A percentile compares a stretch with the other conserved stretches of the same genome.
phyloP scores from a whole-genome alignment of 2,113 vertebrate genomes.

The Psephotus haematonotus region DNA sequence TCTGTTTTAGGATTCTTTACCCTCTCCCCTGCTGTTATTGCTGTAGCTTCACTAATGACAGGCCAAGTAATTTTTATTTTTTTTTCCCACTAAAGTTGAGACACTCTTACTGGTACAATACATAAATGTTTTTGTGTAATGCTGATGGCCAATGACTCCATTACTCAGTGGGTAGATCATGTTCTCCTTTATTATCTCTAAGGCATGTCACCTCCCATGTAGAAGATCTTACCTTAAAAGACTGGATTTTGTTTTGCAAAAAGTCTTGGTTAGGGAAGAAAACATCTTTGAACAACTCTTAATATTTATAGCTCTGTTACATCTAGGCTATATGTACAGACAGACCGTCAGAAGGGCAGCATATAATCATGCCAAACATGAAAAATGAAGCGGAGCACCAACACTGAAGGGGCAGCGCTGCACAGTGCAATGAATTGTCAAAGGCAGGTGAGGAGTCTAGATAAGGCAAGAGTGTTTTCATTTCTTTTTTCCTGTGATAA shows the following conservation, averaged over 20 bases:
- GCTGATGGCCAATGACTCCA: neutral
- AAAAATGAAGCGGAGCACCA: neutral
- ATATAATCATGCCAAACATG: neutral
- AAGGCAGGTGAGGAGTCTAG: neutral
- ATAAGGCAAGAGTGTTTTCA: neutral
- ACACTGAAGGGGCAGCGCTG: neutral
- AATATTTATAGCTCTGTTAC: neutral
- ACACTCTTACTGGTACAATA: neutral
- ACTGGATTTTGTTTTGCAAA: neutral
- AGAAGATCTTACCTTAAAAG: neutral
- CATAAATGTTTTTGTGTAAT: neutral
- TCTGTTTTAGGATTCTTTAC: conserved; percentile 14
- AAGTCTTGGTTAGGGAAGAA: neutral
- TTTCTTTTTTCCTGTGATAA: neutral
- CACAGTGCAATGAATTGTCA: neutral
- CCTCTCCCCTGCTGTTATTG: conserved; percentile 10
- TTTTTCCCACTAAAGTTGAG: neutral
- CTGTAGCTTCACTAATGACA: conserved; percentile 27
- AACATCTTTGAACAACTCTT: neutral
- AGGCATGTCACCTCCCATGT: neutral
- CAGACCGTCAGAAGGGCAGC: neutral
- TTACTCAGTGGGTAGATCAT: neutral
- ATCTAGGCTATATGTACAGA: neutral
- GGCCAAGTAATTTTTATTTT: neutral
- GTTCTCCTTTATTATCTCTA: neutral